Percentiles rank a stretch among this genome's conserved stretches.
These are phyloP conservation scores for Ennomos erosarius DNA, from an alignment of 2,888 invertebrate species.

Conservation along the genomic window DNA sequence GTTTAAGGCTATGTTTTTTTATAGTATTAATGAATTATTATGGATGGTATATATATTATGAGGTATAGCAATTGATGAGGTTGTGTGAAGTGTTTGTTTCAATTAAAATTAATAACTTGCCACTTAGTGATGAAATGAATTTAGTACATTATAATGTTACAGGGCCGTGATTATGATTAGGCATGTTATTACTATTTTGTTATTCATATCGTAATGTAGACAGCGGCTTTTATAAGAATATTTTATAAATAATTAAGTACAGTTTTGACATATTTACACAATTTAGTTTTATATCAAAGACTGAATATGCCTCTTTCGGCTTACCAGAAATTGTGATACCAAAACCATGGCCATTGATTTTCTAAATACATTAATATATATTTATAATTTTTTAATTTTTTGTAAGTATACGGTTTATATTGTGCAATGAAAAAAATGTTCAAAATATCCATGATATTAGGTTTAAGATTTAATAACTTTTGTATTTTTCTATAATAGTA, in stretches of 20 bases:
- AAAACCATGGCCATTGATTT: constrained; percentile 28
- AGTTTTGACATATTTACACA: constrained; percentile 7
- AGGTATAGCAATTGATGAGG: too few relatives aligned
- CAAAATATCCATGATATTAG: constrained; percentile 2
- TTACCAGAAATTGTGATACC: constrained; percentile 36
- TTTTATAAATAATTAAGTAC: constrained; percentile 4
- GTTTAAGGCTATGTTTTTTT: too few relatives aligned
- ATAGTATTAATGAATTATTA: too few relatives aligned
- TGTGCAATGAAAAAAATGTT: not conserved
- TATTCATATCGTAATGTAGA: not conserved
- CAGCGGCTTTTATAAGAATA: too few relatives aligned
- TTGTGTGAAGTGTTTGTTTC: too few relatives aligned
- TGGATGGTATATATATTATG: too few relatives aligned
- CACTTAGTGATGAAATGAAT: too few relatives aligned
- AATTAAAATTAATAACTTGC: too few relatives aligned
- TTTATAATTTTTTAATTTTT: not conserved
- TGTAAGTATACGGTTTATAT: not conserved
- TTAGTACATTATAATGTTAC: too few relatives aligned
- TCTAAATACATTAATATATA: constrained; percentile 2
- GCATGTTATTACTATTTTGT: not conserved
- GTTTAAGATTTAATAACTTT: not conserved
- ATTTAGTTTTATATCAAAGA: constrained; percentile 13
- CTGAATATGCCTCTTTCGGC: constrained; percentile 23
- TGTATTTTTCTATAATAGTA: too few relatives aligned
- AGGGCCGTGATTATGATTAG: too few relatives aligned